These are phyloP conservation scores for Leucophora obtusa DNA, from an alignment of 2,888 invertebrate species.

Conservation along the genomic window DNA sequence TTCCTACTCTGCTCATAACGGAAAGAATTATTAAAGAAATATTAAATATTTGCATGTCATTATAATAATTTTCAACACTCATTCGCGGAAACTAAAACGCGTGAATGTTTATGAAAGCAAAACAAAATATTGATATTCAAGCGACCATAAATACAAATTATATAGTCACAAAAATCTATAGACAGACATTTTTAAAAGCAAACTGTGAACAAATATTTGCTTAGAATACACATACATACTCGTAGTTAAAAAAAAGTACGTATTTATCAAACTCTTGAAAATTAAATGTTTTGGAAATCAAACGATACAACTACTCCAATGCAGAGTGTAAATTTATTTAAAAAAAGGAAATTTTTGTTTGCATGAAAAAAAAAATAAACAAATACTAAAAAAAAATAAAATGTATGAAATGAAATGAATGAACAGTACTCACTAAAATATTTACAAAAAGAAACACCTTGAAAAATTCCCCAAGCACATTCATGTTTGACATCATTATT, in stretches of 20 bases:
- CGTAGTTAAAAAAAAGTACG: slow-evolving; percentile 1
- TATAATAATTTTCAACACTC: slow-evolving; percentile 16
- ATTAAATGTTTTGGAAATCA: slow-evolving; percentile 43
- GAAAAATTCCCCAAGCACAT: background rate
- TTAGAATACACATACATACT: background rate
- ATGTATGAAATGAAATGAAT: background rate
- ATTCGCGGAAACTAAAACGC: slow-evolving; percentile 7
- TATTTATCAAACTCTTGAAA: slow-evolving; percentile 49
- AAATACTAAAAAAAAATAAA: background rate
- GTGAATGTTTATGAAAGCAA: no score
- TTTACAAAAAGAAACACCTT: background rate
- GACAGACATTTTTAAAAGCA: slow-evolving; percentile 12
- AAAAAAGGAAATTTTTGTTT: background rate
- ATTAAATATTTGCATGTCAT: slow-evolving; percentile 28
- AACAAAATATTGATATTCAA: no score
- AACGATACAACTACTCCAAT: background rate
- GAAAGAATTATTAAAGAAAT: background rate
- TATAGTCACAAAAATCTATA: background rate
- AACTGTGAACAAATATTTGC: slow-evolving; percentile 29
- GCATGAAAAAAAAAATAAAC: no score
- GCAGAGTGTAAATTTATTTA: slow-evolving; percentile 16
- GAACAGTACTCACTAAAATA: background rate
- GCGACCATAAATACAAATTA: no score
- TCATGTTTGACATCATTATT: background rate
- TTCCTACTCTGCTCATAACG: no score